Base-by-base conservation (phyloP, 2,888 invertebrate species). In the Choristoneura rosaceana region DNA sequence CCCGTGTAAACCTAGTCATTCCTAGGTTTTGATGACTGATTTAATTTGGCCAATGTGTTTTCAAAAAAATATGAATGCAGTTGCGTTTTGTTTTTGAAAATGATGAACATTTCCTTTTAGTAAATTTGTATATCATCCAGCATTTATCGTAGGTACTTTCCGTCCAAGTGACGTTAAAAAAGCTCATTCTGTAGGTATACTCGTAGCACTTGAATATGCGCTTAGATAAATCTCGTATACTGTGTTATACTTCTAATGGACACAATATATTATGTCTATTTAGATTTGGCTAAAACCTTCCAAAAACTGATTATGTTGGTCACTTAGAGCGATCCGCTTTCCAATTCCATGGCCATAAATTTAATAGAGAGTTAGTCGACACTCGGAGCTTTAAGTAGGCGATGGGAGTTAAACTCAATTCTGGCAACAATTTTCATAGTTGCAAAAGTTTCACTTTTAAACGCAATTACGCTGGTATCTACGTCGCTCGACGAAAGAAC, bases 381-480 rank as follows among this genome's bases (percentile, higher is more conserved):
- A 61, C 75, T 58, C 64, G 70, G 63, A 68, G 73, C 70, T 70
- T 66, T 73, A 74, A 76, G 76, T 77, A 76, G 77, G 77, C 79
- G 76, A 76, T 74, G 84, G 81, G 82, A 82, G 80, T 82, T 84
- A 87, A 87, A 89, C 85, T 88, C 82, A 78, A 88, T 86, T 87
- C 82, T 80, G 82, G 79, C 83, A 86, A 90, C 90, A 90, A 90
- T 89, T 90, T 90, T 89, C 87, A 87, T 88, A 89, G 87, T 88
- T 84, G 84, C 81, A 79, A 86, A 89, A 89, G 88, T 90, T 90
- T 80, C 81, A 84, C 83, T 85, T 83, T 84, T 83, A 86, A 89
- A 87, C 85, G 86, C 76, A 84, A 84, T 87, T 87, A 86, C 84
- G 78, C 74, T 65, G 81, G 82, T 84, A 84, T 86, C 81, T 79